phyloP scores from a whole-genome alignment of 2,797 vertebrate genomes.

The Enteromius viviparus region DNA sequence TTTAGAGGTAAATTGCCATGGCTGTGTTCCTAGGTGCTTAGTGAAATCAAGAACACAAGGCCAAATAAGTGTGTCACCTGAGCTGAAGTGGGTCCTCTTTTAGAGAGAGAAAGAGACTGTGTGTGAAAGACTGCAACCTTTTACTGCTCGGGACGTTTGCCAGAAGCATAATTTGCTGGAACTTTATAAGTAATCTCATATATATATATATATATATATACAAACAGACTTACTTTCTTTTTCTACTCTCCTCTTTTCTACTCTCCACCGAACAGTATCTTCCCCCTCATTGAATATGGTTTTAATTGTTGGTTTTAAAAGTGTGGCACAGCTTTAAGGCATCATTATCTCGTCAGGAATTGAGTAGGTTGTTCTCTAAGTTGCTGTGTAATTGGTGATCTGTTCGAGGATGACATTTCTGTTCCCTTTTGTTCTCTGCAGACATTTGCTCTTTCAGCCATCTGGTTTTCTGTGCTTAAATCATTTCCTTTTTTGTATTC shows the following conservation, averaged over 20 bases:
- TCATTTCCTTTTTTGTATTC: conserved; percentile 13
- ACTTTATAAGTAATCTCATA: conserved; percentile 37
- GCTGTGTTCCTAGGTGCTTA: conserved; percentile 31
- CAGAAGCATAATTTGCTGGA: conserved; percentile 46
- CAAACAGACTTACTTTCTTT: not conserved
- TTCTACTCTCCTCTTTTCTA: not conserved
- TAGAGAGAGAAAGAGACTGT: conserved; percentile 28
- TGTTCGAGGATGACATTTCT: conserved; percentile 26
- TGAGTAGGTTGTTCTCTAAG: conserved; percentile 4
- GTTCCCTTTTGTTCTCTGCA: conserved; percentile 25
- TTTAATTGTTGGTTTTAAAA: conserved; percentile 40
- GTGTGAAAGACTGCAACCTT: not conserved
- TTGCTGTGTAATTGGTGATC: conserved; percentile 13
- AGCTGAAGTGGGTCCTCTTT: conserved; percentile 15
- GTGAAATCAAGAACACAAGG: conserved; percentile 2
- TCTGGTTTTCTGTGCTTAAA: conserved; percentile 8
- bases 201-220: not conserved
- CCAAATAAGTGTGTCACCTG: conserved; percentile 29
- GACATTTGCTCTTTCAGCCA: conserved; percentile 17
- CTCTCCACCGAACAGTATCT: not conserved
- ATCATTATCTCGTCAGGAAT: conserved; percentile 9
- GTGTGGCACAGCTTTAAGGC: not conserved
- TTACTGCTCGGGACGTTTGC: conserved; percentile 11
- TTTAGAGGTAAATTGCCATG: conserved; percentile 21
- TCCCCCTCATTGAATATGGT: conserved; percentile 27